Evolutionary conservation across 2,888 invertebrate genomes (phyloP).

Genomic region (Epirrita christyi): DNA sequence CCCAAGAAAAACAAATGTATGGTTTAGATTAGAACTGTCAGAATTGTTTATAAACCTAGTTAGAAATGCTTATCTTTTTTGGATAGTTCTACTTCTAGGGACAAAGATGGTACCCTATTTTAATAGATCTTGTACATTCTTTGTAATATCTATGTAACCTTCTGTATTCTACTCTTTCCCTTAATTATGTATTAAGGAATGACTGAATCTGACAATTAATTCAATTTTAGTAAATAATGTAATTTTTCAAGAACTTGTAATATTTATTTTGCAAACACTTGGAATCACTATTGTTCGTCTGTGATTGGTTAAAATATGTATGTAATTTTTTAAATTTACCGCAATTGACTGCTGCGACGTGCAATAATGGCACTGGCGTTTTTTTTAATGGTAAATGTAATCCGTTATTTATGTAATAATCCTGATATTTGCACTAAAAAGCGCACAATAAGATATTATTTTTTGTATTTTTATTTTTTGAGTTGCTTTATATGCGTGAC

Average conservation of each 20-base stretch:
- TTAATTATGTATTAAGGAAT: background rate
- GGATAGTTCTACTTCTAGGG: too few relatives aligned
- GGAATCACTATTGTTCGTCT: background rate
- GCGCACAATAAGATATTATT: background rate
- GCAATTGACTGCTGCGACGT: background rate
- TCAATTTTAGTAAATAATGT: background rate
- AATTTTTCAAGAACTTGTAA: background rate
- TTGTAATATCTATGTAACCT: background rate
- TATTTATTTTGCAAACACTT: background rate
- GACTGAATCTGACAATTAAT: constrained; percentile 20
- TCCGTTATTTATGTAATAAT: too few relatives aligned
- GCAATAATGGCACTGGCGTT: background rate
- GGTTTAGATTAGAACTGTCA: background rate
- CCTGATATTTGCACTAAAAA: background rate
- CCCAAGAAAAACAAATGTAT: background rate
- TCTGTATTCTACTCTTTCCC: background rate
- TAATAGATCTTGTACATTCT: too few relatives aligned
- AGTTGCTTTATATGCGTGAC: background rate
- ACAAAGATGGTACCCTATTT: too few relatives aligned
- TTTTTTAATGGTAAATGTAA: too few relatives aligned
- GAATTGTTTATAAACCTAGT: background rate
- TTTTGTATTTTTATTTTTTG: background rate
- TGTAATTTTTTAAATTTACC: background rate
- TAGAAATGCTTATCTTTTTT: background rate
- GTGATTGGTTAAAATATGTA: background rate